Evolutionary conservation across 1,140 invertebrate genomes (phyloP).

Genomic region (Subanguina moxae): DNA sequence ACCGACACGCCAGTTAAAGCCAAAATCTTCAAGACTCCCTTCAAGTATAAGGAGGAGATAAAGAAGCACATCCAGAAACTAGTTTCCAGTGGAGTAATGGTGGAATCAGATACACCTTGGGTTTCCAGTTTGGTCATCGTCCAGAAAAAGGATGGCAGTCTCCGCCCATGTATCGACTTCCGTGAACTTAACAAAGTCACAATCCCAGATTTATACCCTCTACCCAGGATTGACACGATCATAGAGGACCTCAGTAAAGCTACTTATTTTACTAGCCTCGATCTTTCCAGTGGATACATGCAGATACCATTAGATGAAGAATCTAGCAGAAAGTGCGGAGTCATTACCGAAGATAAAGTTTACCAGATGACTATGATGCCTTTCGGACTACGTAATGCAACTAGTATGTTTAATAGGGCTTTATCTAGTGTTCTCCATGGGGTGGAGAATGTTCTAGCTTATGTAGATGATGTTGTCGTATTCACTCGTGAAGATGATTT

Average conservation of each 20-base stretch:
- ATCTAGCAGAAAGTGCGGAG: constrained; percentile 16
- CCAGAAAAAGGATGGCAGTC: constrained; percentile 8
- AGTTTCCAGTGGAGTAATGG: constrained; percentile 3
- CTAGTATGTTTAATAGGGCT: constrained; percentile 6
- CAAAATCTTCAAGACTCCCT: background rate
- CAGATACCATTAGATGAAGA: constrained; percentile 39
- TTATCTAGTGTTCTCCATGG: constrained; percentile 55
- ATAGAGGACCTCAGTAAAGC: constrained; percentile 5
- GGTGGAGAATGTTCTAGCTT: background rate
- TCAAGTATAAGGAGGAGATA: constrained; percentile 4
- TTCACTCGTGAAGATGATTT: constrained; percentile 19
- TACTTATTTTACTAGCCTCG: constrained; percentile 5
- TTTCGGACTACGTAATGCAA: constrained; percentile 21
- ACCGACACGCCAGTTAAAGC: background rate
- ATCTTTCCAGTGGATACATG: constrained; percentile 5
- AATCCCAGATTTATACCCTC: background rate
- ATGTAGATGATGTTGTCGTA: constrained; percentile 5
- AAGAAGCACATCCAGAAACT: constrained; percentile 3
- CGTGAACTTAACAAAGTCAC: no score
- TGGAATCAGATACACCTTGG: constrained; percentile 7
- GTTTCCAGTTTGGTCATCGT: background rate
- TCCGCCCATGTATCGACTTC: constrained; percentile 11
- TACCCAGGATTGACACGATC: background rate
- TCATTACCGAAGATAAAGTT: constrained; percentile 6
- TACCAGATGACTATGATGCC: constrained; percentile 27